A percentile compares a stretch with the other conserved stretches of the same genome.
phyloP scores from a whole-genome alignment of 2,113 vertebrate species.

The Peromyscus californicus region DNA sequence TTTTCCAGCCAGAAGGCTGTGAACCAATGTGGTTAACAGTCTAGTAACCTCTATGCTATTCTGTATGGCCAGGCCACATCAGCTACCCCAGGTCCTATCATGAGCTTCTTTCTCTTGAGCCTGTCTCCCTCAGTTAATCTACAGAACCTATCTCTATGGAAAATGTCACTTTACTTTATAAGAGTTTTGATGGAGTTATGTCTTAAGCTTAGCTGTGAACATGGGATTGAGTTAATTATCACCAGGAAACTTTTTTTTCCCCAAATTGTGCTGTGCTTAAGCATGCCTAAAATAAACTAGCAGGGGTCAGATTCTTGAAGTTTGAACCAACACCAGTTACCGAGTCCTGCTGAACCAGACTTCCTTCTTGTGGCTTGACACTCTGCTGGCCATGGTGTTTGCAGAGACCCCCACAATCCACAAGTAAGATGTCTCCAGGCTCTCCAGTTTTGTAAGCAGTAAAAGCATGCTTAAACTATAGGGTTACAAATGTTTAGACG shows the following conservation, averaged over 20 bases:
- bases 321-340: no score
- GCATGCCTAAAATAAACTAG: neutral
- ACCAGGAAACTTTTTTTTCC: neutral
- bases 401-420: conserved; percentile 4
- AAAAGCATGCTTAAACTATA: neutral
- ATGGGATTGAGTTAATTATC: neutral
- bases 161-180: neutral
- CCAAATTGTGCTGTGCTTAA: neutral
- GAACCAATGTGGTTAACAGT: neutral
- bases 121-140: no score
- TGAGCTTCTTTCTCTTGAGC: neutral
- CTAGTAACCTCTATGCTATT: neutral
- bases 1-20: neutral
- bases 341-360: neutral
- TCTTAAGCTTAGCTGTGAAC: neutral
- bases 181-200: neutral
- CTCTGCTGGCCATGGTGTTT: neutral
- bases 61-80: neutral
- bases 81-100: no score
- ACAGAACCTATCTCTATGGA: neutral
- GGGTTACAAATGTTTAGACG: neutral
- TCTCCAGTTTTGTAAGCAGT: neutral
- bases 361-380: neutral
- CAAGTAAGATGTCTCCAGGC: neutral
- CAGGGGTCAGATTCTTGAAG: no score